Percentiles rank a stretch among this genome's conserved stretches.
These are phyloP conservation scores for Silurus asotus DNA, from an alignment of 2,113 vertebrate genomes.

Conservation along the genomic window DNA sequence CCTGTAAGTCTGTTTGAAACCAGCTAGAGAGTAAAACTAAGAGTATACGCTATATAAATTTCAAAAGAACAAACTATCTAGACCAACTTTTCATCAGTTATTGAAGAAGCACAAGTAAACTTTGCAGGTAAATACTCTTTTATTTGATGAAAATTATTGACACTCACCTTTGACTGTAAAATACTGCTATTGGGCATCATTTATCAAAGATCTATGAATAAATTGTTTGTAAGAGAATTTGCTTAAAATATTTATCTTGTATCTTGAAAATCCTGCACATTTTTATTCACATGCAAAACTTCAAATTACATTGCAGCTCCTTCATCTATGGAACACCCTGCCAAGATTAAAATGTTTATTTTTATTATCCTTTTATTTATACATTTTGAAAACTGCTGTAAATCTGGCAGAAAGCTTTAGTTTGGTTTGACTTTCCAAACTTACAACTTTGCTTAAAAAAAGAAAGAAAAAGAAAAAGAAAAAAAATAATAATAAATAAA, in stretches of 20 bases:
- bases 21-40: too few relatives aligned
- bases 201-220: too few relatives aligned
- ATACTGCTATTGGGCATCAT: neutral
- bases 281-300: too few relatives aligned
- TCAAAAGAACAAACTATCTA: neutral
- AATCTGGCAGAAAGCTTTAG: neutral
- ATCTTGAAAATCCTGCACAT: too few relatives aligned
- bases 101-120: neutral
- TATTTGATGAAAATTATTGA: neutral
- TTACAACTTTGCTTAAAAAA: neutral
- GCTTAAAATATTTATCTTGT: too few relatives aligned
- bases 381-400: too few relatives aligned
- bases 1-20: too few relatives aligned
- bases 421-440: neutral
- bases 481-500: too few relatives aligned
- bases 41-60: neutral
- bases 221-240: too few relatives aligned
- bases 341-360: neutral
- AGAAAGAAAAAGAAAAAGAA: too few relatives aligned
- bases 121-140: neutral
- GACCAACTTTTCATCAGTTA: neutral
- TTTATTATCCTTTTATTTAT: too few relatives aligned
- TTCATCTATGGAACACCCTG: too few relatives aligned
- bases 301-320: neutral
- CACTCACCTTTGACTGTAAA: neutral